A percentile compares a stretch with the other conserved stretches of the same genome.
phyloP scores from a whole-genome alignment of 2,797 vertebrate genomes.

The Poecile montanus region DNA sequence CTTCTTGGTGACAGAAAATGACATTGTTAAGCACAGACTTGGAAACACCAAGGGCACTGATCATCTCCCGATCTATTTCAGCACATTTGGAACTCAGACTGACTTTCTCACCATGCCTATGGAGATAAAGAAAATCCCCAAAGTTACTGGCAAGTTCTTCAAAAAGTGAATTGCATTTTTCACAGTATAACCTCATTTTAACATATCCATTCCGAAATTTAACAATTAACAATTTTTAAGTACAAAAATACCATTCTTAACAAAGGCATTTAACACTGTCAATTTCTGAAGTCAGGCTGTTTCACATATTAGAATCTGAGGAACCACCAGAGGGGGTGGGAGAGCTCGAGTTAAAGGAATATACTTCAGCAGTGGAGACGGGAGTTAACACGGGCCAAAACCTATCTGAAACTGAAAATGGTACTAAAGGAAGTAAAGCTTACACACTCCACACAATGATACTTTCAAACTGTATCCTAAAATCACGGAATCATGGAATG shows the following conservation, averaged over 20 bases:
- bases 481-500: background rate
- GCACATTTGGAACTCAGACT: slow-evolving; percentile 94
- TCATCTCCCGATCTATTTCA: slow-evolving; percentile 95
- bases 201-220: accelerated
- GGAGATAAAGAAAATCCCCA: background rate
- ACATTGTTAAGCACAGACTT: slow-evolving; percentile 94
- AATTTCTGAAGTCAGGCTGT: background rate
- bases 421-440: background rate
- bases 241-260: background rate
- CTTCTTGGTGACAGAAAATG: slow-evolving; percentile 99
- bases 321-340: slow-evolving; percentile 4
- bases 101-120: slow-evolving; percentile 86
- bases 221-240: background rate
- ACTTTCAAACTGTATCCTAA: background rate
- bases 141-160: background rate
- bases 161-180: background rate
- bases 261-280: background rate
- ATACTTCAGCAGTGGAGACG: accelerated
- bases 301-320: background rate
- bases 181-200: background rate
- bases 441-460: background rate
- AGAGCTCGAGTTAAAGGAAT: background rate
- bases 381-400: background rate
- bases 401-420: background rate
- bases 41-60: slow-evolving; percentile 91